Evolutionary conservation across 2,888 invertebrate species (phyloP), one percentile per base, ranked within the genome.

Genomic region (Meliscaeva auricollis): DNA sequence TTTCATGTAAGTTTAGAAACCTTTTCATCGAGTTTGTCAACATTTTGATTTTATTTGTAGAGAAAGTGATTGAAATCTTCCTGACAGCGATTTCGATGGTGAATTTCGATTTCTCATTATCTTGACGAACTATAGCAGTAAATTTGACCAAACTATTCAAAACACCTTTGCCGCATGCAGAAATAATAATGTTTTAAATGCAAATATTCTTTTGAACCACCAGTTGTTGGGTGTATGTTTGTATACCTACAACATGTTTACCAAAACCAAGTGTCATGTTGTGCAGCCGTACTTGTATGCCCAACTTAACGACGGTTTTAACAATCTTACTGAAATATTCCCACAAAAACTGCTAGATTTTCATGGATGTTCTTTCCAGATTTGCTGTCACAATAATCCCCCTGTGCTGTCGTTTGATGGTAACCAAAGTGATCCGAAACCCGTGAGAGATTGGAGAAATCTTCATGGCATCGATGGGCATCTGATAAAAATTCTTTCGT

Each of bases 381-480:
- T 91, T 0, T 88, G 89, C 20, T 89, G 88, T 76, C 87, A 87
- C 17, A 75, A 84, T 0, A 0, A 88, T 48, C 76, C 87, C 9
- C 90, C 90, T 0, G 87, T 89, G 11, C 72, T 90, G n/a, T 76
- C 62, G 6, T 91, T 90, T 44, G 13, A 3, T 0, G 90, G 90
- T 0, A 87, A 91, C 48, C 13, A 5, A 0, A 35, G 52, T 0
- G 87, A 89, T 77, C 70, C 87, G 9, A 41, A 62, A 0, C 77
- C 70, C 7, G 87, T 38, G 3, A 41, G 74, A 3, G 76, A 90
- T 44, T 72, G 17, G 11, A 56, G 69, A 17, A 89, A 89, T 0
- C 77, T 90, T 0, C 75, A 54, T 0, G 91, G 91, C 0, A 87
- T 90, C 26, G 91, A 91, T 44, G 91, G 90, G 0, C 89, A 89